phyloP scores from a whole-genome alignment of 64 coral and sea anemone genomes.

The Stichodactyla mertensii region DNA sequence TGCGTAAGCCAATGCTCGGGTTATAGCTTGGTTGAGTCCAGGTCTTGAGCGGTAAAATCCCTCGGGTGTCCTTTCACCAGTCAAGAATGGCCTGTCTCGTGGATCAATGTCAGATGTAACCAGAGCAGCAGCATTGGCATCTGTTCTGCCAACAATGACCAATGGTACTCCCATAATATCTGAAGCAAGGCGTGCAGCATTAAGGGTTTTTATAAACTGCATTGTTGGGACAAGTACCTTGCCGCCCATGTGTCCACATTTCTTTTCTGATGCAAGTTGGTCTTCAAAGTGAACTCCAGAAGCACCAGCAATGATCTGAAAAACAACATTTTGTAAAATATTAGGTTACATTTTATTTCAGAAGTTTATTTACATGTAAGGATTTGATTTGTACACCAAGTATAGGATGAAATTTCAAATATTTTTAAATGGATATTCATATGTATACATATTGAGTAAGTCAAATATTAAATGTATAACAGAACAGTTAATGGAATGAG shows the following conservation, averaged over 20 bases:
- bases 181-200: slow-evolving; percentile 83
- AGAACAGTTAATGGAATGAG: not conserved
- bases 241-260: slow-evolving; percentile 99
- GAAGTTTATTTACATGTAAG: too few species aligned
- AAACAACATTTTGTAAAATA: not conserved
- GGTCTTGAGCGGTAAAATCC: slow-evolving; percentile 78
- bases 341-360: not conserved
- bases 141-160: slow-evolving; percentile 92
- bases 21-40: slow-evolving; percentile 94
- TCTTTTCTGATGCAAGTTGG: slow-evolving; percentile 98
- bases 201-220: slow-evolving; percentile 88
- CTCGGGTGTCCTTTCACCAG: slow-evolving; percentile 88
- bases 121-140: slow-evolving; percentile 91
- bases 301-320: slow-evolving; percentile 84
- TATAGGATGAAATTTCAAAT: too few species aligned
- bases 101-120: slow-evolving; percentile 96
- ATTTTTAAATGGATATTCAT: too few species aligned
- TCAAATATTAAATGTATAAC: too few species aligned
- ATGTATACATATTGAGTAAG: too few species aligned
- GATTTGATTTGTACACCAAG: too few species aligned
- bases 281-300: slow-evolving; percentile 96
- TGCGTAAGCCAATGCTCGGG: slow-evolving; percentile 86
- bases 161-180: slow-evolving; percentile 79
- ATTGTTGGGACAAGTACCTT: slow-evolving; percentile 94
- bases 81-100: slow-evolving; percentile 84